phyloP scores from a whole-genome alignment of 2,888 invertebrate genomes.

The Macroteleia sp. region DNA sequence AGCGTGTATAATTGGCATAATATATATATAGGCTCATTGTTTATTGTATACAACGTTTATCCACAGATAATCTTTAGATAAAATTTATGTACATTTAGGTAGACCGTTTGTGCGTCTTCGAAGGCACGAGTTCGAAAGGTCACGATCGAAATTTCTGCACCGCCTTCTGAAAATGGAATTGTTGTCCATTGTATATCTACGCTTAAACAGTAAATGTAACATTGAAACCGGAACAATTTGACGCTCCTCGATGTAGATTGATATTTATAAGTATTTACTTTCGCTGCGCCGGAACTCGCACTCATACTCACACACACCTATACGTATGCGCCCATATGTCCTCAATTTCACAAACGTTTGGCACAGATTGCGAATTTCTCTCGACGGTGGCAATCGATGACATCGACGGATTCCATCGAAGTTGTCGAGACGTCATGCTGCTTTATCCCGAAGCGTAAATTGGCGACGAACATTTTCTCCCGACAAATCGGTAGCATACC shows the following conservation, averaged over 20 bases:
- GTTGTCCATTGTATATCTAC: too few relatives aligned
- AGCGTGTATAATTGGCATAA: slow-evolving; percentile 47
- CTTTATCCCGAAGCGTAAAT: slow-evolving; percentile 46
- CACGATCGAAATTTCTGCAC: slow-evolving; percentile 13
- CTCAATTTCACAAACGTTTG: slow-evolving; percentile 82
- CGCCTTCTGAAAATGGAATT: too few relatives aligned
- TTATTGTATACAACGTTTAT: slow-evolving; percentile 35
- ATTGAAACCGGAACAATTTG: too few relatives aligned
- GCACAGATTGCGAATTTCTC: slow-evolving; percentile 81
- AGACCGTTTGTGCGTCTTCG: slow-evolving; percentile 15
- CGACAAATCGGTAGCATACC: slow-evolving; percentile 60
- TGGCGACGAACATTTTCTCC: slow-evolving; percentile 60
- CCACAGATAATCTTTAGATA: slow-evolving; percentile 39
- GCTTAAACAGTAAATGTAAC: too few relatives aligned
- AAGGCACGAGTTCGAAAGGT: slow-evolving; percentile 28
- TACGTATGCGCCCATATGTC: slow-evolving; percentile 67
- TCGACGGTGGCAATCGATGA: slow-evolving; percentile 63
- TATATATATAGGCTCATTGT: slow-evolving; percentile 48
- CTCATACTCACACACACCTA: slow-evolving; percentile 44
- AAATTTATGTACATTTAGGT: slow-evolving; percentile 39
- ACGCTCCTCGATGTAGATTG: slow-evolving; percentile 9
- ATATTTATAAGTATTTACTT: slow-evolving; percentile 40
- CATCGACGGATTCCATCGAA: slow-evolving; percentile 56
- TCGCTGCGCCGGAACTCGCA: slow-evolving; percentile 41
- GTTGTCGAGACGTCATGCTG: slow-evolving; percentile 54